Percentiles rank a stretch among this genome's conserved stretches.
These are phyloP conservation scores for Cosmia pyralina DNA, from an alignment of 2,888 invertebrate genomes.

Conservation along the genomic window DNA sequence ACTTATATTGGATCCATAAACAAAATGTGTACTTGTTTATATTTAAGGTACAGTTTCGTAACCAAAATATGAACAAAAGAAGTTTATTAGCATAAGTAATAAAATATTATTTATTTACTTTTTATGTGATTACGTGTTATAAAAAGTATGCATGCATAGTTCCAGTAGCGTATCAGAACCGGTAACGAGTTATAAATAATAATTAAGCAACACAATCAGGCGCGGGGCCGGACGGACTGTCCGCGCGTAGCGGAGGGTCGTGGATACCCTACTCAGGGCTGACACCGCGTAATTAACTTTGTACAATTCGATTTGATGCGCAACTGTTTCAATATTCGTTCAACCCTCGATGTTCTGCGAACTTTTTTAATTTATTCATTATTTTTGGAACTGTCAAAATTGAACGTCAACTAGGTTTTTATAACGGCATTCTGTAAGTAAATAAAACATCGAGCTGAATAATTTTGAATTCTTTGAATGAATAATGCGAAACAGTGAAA, in stretches of 20 bases:
- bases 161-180: constrained; percentile 53
- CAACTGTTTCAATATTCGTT: constrained; percentile 80
- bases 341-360: constrained; percentile 63
- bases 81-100: constrained; percentile 14
- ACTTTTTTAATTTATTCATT: constrained; percentile 62
- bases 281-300: constrained; percentile 84
- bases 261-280: constrained; percentile 78
- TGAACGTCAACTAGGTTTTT: constrained; percentile 27
- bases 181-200: constrained; percentile 72
- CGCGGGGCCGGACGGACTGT: constrained; percentile 52
- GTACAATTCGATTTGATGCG: constrained; percentile 81
- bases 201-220: constrained; percentile 72
- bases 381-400: constrained; percentile 51
- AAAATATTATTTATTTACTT: constrained; percentile 10
- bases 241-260: constrained; percentile 57
- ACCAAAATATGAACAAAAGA: constrained; percentile 18
- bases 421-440: constrained; percentile 28
- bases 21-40: constrained; percentile 30
- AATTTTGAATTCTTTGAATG: constrained; percentile 16
- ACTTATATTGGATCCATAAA: constrained; percentile 29
- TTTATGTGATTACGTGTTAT: constrained; percentile 27
- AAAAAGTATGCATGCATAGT: constrained; percentile 32
- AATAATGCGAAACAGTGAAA: constrained; percentile 33
- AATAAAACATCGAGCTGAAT: constrained; percentile 37
- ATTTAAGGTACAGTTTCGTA: constrained; percentile 26